A percentile compares a stretch with the other conserved stretches of the same genome.
These are phyloP conservation scores for Apis mellifera DNA, from an alignment of 1,140 invertebrate species.

Conservation along the genomic window DNA sequence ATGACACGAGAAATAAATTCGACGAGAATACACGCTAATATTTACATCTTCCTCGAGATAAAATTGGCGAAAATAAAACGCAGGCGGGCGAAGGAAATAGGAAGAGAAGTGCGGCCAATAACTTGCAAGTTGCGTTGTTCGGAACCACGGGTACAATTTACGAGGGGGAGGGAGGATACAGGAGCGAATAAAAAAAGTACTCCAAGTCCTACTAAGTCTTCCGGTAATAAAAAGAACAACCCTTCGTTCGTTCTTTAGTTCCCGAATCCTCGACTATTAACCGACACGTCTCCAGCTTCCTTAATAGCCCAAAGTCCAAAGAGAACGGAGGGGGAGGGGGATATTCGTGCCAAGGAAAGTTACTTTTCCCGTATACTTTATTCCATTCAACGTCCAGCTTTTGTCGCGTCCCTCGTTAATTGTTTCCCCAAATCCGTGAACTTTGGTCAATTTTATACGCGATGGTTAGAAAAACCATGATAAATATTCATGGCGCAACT, in stretches of 20 bases:
- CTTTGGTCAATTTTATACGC: background rate
- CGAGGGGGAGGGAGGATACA: slow-evolving; percentile 30
- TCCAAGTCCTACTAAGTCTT: slow-evolving; percentile 45
- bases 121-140: slow-evolving; percentile 20
- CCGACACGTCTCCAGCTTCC: slow-evolving; percentile 44
- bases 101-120: slow-evolving; percentile 10
- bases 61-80: background rate
- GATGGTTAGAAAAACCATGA: background rate
- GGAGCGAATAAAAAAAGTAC: slow-evolving; percentile 52
- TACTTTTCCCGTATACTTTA: slow-evolving; percentile 52
- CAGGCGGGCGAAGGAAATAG: background rate
- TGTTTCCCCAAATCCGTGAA: slow-evolving; percentile 13
- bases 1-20: no score
- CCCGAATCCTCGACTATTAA: slow-evolving; percentile 45
- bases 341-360: slow-evolving; percentile 70
- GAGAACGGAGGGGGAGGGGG: slow-evolving; percentile 20
- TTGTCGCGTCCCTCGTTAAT: slow-evolving; percentile 9
- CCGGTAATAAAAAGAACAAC: slow-evolving; percentile 60
- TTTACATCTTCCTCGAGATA: no score
- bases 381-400: slow-evolving; percentile 31
- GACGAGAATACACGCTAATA: no score
- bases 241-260: slow-evolving; percentile 61
- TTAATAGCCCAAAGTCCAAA: slow-evolving; percentile 46
- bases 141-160: slow-evolving; percentile 34
- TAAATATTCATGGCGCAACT: slow-evolving; percentile 7